Evolutionary conservation across 2,113 vertebrate species (phyloP).

Genomic region (Regulus satrapa): DNA sequence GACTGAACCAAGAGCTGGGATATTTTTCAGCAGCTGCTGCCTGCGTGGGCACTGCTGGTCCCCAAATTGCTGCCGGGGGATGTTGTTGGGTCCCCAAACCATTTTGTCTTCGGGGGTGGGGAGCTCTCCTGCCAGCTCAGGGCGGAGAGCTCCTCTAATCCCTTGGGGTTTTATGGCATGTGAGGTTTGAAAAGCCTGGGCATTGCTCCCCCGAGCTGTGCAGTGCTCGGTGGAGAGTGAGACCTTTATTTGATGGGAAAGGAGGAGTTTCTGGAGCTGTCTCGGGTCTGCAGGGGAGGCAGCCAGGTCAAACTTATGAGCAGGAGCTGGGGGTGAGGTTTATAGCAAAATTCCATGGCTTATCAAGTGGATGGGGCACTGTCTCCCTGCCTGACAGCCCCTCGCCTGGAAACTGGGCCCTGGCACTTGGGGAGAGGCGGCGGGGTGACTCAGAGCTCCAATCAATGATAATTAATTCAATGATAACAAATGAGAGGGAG

Average conservation of each 20-base stretch:
- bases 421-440: neutral
- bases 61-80: neutral
- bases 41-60: neutral
- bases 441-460: constrained; percentile 49
- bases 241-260: neutral
- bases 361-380: accelerated
- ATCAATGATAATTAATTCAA: constrained; percentile 54
- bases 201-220: accelerated
- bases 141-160: neutral
- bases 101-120: accelerated
- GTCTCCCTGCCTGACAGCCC: neutral
- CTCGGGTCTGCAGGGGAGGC: neutral
- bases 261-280: neutral
- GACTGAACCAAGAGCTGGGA: neutral
- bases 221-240: accelerated
- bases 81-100: accelerated
- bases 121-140: neutral
- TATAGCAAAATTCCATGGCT: accelerated
- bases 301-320: accelerated
- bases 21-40: neutral
- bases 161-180: neutral
- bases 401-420: neutral
- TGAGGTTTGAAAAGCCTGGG: neutral
- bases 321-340: neutral
- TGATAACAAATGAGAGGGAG: neutral